phyloP scores from a whole-genome alignment of 2,888 invertebrate genomes.

The Pherbina coryleti region DNA sequence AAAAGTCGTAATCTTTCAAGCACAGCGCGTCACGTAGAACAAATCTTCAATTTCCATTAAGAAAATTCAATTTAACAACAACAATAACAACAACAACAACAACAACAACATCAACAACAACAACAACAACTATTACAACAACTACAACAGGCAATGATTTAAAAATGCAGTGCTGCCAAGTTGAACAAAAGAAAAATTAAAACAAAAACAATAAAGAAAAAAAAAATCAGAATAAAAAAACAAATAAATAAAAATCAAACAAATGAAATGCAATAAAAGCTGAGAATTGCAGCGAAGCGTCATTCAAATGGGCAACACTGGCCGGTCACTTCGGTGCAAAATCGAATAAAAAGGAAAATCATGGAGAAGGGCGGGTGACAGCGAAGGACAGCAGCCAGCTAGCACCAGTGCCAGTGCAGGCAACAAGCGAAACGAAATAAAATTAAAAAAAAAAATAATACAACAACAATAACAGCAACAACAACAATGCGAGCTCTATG shows the following conservation, averaged over 20 bases:
- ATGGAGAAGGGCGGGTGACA: too few species aligned
- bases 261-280: slow-evolving; percentile 10
- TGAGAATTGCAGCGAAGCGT: slow-evolving; percentile 25
- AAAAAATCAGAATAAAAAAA: not conserved
- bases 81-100: slow-evolving; percentile 1
- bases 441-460: not conserved
- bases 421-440: slow-evolving; percentile 11
- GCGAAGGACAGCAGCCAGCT: too few species aligned
- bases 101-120: not conserved
- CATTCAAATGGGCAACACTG: not conserved
- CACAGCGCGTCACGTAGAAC: slow-evolving; percentile 27
- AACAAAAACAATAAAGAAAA: not conserved
- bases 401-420: not conserved
- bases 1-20: slow-evolving; percentile 17
- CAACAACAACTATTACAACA: too few species aligned
- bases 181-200: slow-evolving; percentile 2
- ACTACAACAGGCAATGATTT: not conserved
- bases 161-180: slow-evolving; percentile 9
- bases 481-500: not conserved
- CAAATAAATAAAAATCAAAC: not conserved
- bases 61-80: slow-evolving; percentile 23
- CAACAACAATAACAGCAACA: not conserved
- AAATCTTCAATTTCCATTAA: slow-evolving; percentile 34
- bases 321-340: not conserved
- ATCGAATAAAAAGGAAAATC: not conserved